Percentiles rank a stretch among this genome's conserved stretches.
These are phyloP conservation scores for Bemisia tabaci DNA, from an alignment of 1,140 invertebrate genomes.

Conservation along the genomic window DNA sequence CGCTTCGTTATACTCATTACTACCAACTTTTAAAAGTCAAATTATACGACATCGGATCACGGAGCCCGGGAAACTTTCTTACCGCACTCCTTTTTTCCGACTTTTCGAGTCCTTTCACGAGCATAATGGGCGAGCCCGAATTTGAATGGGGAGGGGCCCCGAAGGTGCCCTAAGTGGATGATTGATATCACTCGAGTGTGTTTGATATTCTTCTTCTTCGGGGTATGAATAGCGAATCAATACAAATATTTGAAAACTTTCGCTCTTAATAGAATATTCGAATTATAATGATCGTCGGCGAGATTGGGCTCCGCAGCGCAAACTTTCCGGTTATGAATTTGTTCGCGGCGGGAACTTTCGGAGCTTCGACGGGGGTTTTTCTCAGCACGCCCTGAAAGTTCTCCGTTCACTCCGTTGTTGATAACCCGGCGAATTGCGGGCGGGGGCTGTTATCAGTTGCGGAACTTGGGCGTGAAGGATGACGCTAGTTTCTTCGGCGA, in stretches of 20 bases:
- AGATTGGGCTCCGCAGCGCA: no score
- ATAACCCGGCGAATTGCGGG: no score
- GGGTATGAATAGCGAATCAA: neutral
- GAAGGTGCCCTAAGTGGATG: neutral
- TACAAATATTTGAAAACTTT: neutral
- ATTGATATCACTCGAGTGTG: neutral
- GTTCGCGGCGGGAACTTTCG: no score
- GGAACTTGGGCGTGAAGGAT: no score
- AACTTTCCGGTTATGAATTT: no score
- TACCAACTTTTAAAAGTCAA: neutral
- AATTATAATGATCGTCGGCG: no score
- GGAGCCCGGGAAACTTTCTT: neutral
- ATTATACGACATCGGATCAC: neutral
- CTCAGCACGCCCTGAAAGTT: no score
- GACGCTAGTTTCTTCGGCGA: no score
- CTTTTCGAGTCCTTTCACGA: no score
- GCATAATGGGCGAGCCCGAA: neutral
- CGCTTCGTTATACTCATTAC: neutral
- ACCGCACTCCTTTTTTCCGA: neutral
- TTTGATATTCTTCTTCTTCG: neutral
- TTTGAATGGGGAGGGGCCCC: neutral
- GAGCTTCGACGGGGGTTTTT: no score
- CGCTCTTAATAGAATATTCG: neutral
- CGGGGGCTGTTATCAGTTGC: no score
- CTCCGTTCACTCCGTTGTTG: no score